Evolutionary conservation across 2,797 vertebrate species (phyloP), one percentile per base, ranked within the genome.

Genomic region (Jordanella pulchra): DNA sequence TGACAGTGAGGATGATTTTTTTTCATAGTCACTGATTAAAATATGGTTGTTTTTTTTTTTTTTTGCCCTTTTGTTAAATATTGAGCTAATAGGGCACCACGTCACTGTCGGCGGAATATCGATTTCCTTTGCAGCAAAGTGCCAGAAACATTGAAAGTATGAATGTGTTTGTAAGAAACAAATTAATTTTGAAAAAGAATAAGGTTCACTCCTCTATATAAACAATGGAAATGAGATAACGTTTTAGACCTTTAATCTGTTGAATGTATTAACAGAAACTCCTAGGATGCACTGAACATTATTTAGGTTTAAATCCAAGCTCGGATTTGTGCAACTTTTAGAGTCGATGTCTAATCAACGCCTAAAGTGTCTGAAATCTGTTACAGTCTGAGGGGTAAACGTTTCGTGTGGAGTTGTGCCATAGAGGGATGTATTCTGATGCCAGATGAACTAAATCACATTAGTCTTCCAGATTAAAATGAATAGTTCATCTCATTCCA

Each of bases 201-300:
- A n/a, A 21, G 47, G 4, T 30, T 42, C 10, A 1, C 75, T 53
- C 47, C 63, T 58, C 64, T 51, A 47, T 14, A 48, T 21, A 56
- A n/a, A 50, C 68, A 67, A 27, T 70, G 39, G 53, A 61, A 51
- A 53, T 66, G 67, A 76, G 39, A 53, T 69, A 28, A 67, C 39
- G 11, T 76, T 76, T 74, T 61, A 67, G 60, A 67, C 47, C 65
- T 75, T 76, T 39, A 54, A 69, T 48, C 65, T 77, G 75, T 58
- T 76, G 81, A 84, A 86, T 77, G 72, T 85, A 28, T 71, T 32
- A 72, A 68, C 35, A 76, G 32, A 51, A 61, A 15, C 47, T 69
- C 32, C 14, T 58, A 54, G n/a, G 4, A 48, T 15, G 56, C 75
- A 56, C 67, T 60, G 48, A 67, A 51, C 71, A 30, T 45, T 25